Conservation (phyloP, 2,797 vertebrate genomes). For the Liasis olivaceus region DNA sequence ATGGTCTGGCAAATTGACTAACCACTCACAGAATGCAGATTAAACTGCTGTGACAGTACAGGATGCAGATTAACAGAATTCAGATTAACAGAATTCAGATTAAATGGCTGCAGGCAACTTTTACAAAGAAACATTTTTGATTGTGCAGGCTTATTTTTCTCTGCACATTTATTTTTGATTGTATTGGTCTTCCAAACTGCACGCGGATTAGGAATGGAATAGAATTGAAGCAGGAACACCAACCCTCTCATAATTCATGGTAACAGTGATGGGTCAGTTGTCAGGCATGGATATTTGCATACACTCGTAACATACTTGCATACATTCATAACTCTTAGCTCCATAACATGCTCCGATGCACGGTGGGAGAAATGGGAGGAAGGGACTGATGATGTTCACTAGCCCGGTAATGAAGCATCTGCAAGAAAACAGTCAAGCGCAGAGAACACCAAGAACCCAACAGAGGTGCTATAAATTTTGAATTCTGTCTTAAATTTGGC, state of each 20-base stretch:
- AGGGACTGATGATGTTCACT: background rate
- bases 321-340: background rate
- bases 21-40: background rate
- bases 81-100: background rate
- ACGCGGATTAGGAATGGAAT: background rate
- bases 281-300: background rate
- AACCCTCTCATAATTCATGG: background rate
- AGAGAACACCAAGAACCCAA: slow-evolving; percentile 4
- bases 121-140: background rate
- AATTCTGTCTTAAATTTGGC: slow-evolving; percentile 38
- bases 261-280: background rate
- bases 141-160: background rate
- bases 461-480: background rate
- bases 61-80: background rate
- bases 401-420: background rate
- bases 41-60: background rate
- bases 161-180: background rate
- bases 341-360: background rate
- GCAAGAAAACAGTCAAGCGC: background rate
- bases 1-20: background rate
- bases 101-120: background rate
- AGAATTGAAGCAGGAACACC: background rate
- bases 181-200: background rate
- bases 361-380: background rate
- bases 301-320: background rate